phyloP scores from a whole-genome alignment of 2,888 invertebrate species.

The Zonitis immaculata region DNA sequence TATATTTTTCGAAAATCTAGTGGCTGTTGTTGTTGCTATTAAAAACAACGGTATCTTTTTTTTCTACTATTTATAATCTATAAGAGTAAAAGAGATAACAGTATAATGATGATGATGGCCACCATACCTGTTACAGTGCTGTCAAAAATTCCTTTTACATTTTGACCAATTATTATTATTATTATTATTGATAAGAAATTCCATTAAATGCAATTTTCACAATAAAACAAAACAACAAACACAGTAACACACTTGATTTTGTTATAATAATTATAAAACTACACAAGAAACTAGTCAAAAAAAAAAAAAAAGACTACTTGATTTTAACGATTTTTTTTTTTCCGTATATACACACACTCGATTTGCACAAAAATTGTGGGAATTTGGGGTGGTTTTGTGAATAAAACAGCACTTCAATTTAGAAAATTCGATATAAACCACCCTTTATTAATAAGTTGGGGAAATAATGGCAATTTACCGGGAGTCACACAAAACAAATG shows the following conservation, averaged over 20 bases:
- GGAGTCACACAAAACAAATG: no score
- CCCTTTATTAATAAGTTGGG: no score
- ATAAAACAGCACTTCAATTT: no score
- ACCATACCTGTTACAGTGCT: conserved; percentile 3
- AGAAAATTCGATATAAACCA: no score
- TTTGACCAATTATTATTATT: conserved; percentile 1
- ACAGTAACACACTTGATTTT: neutral
- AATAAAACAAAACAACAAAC: neutral
- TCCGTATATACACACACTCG: neutral
- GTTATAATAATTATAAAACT: no score
- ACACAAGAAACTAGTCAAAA: neutral
- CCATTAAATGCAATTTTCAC: neutral
- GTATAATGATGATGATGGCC: conserved; percentile 1
- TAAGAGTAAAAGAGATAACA: neutral
- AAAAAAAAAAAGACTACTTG: no score
- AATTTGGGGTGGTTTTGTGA: no score
- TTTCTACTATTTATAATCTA: neutral
- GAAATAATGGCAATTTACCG: no score
- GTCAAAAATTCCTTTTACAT: conserved; percentile 3
- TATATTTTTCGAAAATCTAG: neutral
- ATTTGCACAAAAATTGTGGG: no score
- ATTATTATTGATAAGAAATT: neutral
- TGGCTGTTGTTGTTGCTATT: neutral
- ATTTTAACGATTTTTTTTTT: neutral
- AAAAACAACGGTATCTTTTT: neutral